A percentile compares a stretch with the other conserved stretches of the same genome.
phyloP scores from a whole-genome alignment of 2,888 invertebrate genomes.

The Noctua comes region DNA sequence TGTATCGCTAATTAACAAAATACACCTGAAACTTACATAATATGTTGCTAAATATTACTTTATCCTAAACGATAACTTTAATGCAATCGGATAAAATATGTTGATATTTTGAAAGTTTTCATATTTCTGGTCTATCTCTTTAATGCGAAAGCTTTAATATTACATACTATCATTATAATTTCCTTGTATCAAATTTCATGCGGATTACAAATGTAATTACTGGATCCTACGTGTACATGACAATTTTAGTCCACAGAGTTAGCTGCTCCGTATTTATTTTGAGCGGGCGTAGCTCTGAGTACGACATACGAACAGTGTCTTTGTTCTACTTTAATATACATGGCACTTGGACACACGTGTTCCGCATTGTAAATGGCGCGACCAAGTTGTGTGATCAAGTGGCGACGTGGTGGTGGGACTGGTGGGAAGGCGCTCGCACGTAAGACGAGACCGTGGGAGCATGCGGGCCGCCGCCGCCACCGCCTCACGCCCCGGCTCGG shows the following conservation, averaged over 20 bases:
- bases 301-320: conserved; percentile 48
- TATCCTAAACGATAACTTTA: neutral
- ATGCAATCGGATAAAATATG: neutral
- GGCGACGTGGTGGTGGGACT: conserved; percentile 63
- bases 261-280: conserved; percentile 55
- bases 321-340: conserved; percentile 63
- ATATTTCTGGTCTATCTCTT: conserved; percentile 1
- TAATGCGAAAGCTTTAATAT: conserved; percentile 16
- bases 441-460: conserved; percentile 85
- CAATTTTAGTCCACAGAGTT: conserved; percentile 36
- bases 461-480: conserved; percentile 78
- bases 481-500: conserved; percentile 64
- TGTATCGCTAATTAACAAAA: conserved; percentile 14
- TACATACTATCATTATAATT: conserved; percentile 13
- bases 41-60: neutral
- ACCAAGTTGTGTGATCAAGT: conserved; percentile 74
- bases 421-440: conserved; percentile 71
- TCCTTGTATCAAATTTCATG: conserved; percentile 30
- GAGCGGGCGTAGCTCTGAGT: conserved; percentile 39
- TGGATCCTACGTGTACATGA: conserved; percentile 24
- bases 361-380: conserved; percentile 79
- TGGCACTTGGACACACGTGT: conserved; percentile 81
- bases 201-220: conserved; percentile 47
- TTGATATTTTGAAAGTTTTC: neutral
- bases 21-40: conserved; percentile 17